Evolutionary conservation across 1,140 invertebrate genomes (phyloP), one percentile per base, ranked within the genome.

Genomic region (Pollicipes pollicipes): DNA sequence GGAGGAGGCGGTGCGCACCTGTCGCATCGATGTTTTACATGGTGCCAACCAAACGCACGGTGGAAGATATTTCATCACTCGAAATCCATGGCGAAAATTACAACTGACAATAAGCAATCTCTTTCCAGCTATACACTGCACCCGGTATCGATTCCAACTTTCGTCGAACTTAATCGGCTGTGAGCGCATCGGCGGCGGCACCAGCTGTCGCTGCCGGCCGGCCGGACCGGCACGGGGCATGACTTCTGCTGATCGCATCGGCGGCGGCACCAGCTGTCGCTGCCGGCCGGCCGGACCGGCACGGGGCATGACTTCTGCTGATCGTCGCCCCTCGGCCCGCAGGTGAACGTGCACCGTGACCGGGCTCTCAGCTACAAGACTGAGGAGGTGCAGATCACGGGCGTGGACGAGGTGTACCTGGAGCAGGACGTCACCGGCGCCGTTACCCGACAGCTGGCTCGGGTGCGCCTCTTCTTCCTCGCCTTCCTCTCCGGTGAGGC

Each of bases 191-290:
- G n/a, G n/a, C n/a, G n/a, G n/a, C n/a, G n/a, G n/a, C n/a, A n/a
- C n/a, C 91, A 24, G 91, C 93, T 1, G 93, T 97, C 32, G 97
- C 99, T 81, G 97, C 99, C 80, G 85, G 97, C 67, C 90, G 90
- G 77, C 93, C 95, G 24, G 93, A 97, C 76, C 92, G 98, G 78
- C 90, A 90, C 78, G 85, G n/a, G n/a, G n/a, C n/a, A n/a, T n/a
- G n/a, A n/a, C n/a, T n/a, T n/a, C n/a, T n/a, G n/a, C n/a, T n/a
- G n/a, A n/a, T n/a, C n/a, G n/a, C n/a, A n/a, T n/a, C n/a, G n/a
- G n/a, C n/a, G n/a, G n/a, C n/a, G n/a, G n/a, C n/a, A n/a, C n/a
- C 91, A 24, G 91, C 93, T 1, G 93, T 97, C 32, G 97, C 99
- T 81, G 97, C 99, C 80, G 85, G 97, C 67, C 90, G 90, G 77